Conservation (phyloP, 92 coral and sea anemone genomes). For the Actinostola sp. region DNA sequence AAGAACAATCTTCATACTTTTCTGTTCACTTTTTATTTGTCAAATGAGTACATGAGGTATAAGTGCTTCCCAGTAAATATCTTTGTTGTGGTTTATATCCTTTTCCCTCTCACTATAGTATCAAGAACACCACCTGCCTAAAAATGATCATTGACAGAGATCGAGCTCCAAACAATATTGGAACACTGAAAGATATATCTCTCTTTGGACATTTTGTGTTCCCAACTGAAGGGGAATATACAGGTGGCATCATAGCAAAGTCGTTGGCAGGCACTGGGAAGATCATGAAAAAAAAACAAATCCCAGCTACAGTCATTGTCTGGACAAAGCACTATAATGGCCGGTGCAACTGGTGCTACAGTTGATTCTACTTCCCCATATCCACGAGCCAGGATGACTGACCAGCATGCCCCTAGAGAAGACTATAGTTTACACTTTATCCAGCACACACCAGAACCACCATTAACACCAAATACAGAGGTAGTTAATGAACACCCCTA, state of each 20-base stretch:
- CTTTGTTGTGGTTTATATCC: too few species aligned
- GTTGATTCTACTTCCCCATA: too few species aligned
- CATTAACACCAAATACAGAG: too few species aligned
- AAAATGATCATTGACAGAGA: conserved; percentile 1
- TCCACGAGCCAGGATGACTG: too few species aligned
- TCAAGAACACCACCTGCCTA: conserved; percentile 7
- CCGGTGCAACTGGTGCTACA: conserved; percentile 10
- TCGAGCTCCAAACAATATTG: too few species aligned
- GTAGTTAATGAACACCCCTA: too few species aligned
- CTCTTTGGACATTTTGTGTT: conserved; percentile 4
- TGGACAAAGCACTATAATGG: neutral
- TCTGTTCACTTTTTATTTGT: too few species aligned
- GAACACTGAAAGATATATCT: conserved; percentile 19
- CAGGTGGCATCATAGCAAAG: conserved; percentile 14
- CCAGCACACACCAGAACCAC: conserved; percentile 22
- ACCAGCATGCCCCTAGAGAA: neutral
- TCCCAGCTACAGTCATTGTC: neutral
- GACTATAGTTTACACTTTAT: conserved; percentile 1
- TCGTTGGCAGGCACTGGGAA: conserved; percentile 21
- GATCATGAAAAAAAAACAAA: neutral
- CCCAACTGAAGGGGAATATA: neutral
- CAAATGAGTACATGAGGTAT: too few species aligned
- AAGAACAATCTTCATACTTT: too few species aligned
- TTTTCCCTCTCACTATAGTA: too few species aligned
- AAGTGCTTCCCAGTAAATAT: too few species aligned